A percentile compares a stretch with the other conserved stretches of the same genome.
phyloP scores from a whole-genome alignment of 2,888 invertebrate genomes.

The Gnatocerus cornutus region DNA sequence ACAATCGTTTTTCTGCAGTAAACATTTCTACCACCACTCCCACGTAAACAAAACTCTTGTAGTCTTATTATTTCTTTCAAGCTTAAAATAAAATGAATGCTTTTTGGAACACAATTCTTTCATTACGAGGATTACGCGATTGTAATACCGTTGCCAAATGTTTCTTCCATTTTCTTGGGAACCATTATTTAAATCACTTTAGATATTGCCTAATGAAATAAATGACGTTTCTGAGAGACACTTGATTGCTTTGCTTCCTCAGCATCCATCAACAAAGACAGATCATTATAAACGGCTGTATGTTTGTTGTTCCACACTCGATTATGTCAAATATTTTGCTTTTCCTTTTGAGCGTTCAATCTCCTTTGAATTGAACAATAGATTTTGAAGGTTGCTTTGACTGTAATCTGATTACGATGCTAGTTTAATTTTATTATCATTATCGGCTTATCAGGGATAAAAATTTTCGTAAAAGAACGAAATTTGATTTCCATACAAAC shows the following conservation, averaged over 20 bases:
- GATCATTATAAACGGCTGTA: constrained; percentile 31
- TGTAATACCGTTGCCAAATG: neutral
- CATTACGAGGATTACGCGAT: neutral
- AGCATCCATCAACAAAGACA: constrained; percentile 43
- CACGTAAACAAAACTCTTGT: no score
- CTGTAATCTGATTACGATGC: no score
- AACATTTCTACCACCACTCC: neutral
- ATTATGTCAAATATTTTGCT: constrained; percentile 31
- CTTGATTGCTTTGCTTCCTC: constrained; percentile 39
- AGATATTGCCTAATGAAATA: constrained; percentile 34
- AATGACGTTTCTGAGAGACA: constrained; percentile 34
- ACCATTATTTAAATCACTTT: constrained; percentile 37
- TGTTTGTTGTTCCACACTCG: constrained; percentile 20
- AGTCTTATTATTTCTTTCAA: no score
- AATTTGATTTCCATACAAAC: neutral
- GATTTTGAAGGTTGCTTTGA: neutral
- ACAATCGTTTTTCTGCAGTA: neutral
- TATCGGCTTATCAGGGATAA: no score
- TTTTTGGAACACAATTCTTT: no score
- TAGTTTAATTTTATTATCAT: no score
- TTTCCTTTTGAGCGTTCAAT: constrained; percentile 12
- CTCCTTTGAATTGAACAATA: neutral
- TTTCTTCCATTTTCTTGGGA: constrained; percentile 15
- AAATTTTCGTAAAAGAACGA: neutral
- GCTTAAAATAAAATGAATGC: no score